phyloP scores from a whole-genome alignment of 2,888 invertebrate genomes.

The Tipula vernalis region DNA sequence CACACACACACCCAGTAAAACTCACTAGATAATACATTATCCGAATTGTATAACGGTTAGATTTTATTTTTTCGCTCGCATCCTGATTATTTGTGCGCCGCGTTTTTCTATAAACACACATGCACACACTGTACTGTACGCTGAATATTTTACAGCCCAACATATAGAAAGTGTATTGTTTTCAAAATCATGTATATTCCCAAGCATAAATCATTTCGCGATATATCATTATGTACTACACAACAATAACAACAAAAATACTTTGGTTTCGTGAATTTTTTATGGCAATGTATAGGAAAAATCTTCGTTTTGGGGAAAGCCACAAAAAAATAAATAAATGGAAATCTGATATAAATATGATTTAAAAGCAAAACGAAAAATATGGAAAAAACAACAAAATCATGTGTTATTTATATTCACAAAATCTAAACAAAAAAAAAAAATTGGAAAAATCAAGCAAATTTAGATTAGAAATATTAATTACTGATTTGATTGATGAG shows the following conservation, averaged over 20 bases:
- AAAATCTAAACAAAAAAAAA: background rate
- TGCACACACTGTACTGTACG: too few species aligned
- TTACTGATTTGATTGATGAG: background rate
- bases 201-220: background rate
- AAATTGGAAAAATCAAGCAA: background rate
- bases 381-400: background rate
- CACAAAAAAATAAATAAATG: background rate
- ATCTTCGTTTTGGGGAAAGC: background rate
- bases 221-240: background rate
- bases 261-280: background rate
- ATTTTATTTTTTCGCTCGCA: background rate
- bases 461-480: background rate
- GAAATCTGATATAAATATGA: background rate
- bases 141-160: background rate
- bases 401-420: background rate
- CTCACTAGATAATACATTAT: background rate
- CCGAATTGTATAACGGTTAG: background rate
- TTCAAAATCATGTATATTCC: background rate
- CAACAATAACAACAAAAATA: background rate
- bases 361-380: background rate
- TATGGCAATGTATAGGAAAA: background rate
- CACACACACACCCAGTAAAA: background rate
- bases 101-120: background rate
- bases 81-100: background rate
- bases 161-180: background rate